phyloP scores from a whole-genome alignment of 1,140 invertebrate genomes.

The Fopius arisanus region DNA sequence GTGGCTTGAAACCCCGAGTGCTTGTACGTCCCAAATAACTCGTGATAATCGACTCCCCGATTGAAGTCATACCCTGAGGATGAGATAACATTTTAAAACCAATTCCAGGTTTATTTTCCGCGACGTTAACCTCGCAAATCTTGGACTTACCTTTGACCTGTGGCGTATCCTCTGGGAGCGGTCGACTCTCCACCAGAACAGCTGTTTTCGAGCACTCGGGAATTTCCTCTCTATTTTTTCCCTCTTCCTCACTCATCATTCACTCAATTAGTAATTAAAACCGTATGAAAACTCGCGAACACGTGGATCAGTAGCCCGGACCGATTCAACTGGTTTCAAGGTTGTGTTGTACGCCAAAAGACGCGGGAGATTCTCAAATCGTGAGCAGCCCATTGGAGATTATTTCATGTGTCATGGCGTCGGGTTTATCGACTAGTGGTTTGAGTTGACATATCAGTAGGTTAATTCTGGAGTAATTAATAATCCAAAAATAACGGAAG shows the following conservation, averaged over 20 bases:
- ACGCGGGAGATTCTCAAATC: too few species aligned
- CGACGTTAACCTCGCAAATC: not conserved
- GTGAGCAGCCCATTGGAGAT: too few species aligned
- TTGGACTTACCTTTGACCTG: slow-evolving; percentile 68
- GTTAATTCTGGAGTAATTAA: not conserved
- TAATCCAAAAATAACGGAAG: not conserved
- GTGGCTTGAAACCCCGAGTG: slow-evolving; percentile 96
- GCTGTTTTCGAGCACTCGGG: slow-evolving; percentile 65
- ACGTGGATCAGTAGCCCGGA: too few species aligned
- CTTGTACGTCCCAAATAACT: slow-evolving; percentile 81
- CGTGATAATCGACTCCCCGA: slow-evolving; percentile 86
- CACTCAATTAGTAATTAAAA: not conserved
- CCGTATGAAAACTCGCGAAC: too few species aligned
- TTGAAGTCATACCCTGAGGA: slow-evolving; percentile 90
- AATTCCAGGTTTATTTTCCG: not conserved
- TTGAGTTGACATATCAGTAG: not conserved
- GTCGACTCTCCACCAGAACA: slow-evolving; percentile 72
- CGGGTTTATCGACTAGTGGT: too few species aligned
- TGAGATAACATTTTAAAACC: slow-evolving; percentile 14
- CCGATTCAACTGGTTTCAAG: too few species aligned
- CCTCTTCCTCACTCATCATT: not conserved
- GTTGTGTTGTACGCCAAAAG: too few species aligned
- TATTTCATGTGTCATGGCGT: too few species aligned
- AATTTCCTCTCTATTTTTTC: slow-evolving; percentile 37
- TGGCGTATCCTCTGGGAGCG: slow-evolving; percentile 70